Evolutionary conservation across 2,888 invertebrate species (phyloP).

Genomic region (Coenonympha arcania): DNA sequence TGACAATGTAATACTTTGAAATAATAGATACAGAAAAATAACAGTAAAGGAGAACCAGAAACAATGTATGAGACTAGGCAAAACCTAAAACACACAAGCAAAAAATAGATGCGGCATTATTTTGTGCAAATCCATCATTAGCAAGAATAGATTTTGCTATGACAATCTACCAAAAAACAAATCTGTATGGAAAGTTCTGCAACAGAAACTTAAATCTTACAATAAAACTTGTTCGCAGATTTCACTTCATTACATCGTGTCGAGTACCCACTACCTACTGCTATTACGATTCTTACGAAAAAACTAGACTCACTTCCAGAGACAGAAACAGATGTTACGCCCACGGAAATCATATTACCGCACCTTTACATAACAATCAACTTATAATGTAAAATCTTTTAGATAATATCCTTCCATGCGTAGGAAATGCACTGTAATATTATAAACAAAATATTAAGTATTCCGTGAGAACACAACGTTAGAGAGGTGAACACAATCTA

Average conservation of each 20-base stretch:
- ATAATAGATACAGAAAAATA: no score
- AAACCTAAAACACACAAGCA: no score
- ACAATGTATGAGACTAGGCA: no score
- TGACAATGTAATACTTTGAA: no score
- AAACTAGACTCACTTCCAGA: conserved; percentile 4
- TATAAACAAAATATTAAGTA: not conserved
- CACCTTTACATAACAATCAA: conserved; percentile 10
- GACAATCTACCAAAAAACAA: not conserved
- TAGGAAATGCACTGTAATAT: not conserved
- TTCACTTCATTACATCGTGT: not conserved
- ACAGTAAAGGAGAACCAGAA: no score
- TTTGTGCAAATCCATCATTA: no score
- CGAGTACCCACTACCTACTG: no score
- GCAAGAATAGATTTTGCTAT: no score
- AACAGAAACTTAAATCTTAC: no score
- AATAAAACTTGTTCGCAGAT: not conserved
- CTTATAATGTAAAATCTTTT: conserved; percentile 9
- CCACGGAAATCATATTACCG: conserved; percentile 16
- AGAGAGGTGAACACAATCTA: conserved; percentile 10
- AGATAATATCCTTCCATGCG: conserved; percentile 20
- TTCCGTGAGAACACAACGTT: conserved; percentile 6
- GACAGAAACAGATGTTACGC: conserved; percentile 22
- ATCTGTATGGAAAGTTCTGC: not conserved
- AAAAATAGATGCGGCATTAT: no score
- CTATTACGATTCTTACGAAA: not conserved